Evolutionary conservation across 1,140 invertebrate genomes (phyloP), one percentile per base, ranked within the genome.

Genomic region (Popillia japonica): DNA sequence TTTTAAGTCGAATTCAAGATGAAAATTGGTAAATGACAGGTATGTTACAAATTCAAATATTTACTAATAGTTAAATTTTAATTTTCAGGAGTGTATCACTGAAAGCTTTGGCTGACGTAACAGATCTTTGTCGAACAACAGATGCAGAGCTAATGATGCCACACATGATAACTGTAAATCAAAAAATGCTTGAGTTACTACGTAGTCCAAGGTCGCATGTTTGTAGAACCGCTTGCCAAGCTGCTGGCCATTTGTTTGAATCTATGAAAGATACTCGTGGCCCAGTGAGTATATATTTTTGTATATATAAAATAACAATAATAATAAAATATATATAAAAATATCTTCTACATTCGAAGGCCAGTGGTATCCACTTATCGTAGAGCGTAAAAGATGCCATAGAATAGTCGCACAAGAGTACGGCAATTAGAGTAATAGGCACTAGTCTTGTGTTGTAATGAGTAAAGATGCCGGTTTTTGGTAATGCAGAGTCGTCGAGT

Each of bases 201-300:
- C 81, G 82, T 72, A 85, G 83, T 81, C 80, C 85, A 4, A 61
- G 86, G 40, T 86, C 86, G 4, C 84, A 86, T 75, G 85, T 87
- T 17, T 84, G 84, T 48, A 78, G 85, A n/a, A 86, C 84, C 0
- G 82, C 85, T 7, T 87, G 86, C 77, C 86, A 87, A 80, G 83
- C 85, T n/a, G 81, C 85, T 20, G 84, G 85, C 23, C 84, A 86
- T 79, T 78, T 87, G 8, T 87, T 87, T 77, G 83, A 86, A 75
- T 84, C 81, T 44, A 82, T 86, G 72, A 86, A 85, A 76, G 84
- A 86, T 75, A 87, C 86, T 27, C 79, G 84, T 73, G 76, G 86
- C 44, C 86, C 86, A 3, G 86, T 87, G 82, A 82, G 78, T 76
- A 64, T 59, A 48, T 77, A 10, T 3, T 14, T 20, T n/a, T n/a